These are phyloP conservation scores for Procavia capensis DNA, from an alignment of 2,113 vertebrate genomes.

Conservation along the genomic window DNA sequence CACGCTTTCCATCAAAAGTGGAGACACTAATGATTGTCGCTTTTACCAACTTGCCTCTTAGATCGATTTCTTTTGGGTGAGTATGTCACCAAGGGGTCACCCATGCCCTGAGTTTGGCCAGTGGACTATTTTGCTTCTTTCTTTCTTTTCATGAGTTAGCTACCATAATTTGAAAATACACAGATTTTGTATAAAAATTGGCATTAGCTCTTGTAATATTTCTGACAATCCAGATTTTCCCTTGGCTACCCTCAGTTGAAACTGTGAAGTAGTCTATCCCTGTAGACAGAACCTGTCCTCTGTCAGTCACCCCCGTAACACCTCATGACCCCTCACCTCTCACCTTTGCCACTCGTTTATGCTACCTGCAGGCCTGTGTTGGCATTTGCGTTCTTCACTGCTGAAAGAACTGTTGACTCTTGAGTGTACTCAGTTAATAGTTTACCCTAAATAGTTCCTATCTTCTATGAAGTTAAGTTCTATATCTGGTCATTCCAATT, in stretches of 20 bases:
- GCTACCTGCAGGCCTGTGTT: background rate
- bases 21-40: background rate
- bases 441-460: background rate
- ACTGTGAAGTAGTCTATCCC: background rate
- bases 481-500: background rate
- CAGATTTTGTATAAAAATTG: background rate
- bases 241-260: background rate
- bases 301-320: too few relatives aligned
- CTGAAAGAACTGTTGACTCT: background rate
- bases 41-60: background rate
- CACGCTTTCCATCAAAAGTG: too few relatives aligned
- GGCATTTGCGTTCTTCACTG: background rate
- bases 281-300: background rate
- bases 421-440: background rate
- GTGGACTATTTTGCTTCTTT: background rate
- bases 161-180: constrained; percentile 2
- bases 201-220: background rate
- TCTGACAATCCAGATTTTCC: background rate
- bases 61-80: background rate
- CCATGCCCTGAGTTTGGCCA: background rate
- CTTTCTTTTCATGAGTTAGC: background rate
- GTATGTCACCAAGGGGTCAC: background rate
- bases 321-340: rapidly evolving
- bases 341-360: background rate
- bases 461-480: background rate